Base-by-base conservation (phyloP, 2,888 invertebrate genomes). In the Caenorhabditis auriculariae region DNA sequence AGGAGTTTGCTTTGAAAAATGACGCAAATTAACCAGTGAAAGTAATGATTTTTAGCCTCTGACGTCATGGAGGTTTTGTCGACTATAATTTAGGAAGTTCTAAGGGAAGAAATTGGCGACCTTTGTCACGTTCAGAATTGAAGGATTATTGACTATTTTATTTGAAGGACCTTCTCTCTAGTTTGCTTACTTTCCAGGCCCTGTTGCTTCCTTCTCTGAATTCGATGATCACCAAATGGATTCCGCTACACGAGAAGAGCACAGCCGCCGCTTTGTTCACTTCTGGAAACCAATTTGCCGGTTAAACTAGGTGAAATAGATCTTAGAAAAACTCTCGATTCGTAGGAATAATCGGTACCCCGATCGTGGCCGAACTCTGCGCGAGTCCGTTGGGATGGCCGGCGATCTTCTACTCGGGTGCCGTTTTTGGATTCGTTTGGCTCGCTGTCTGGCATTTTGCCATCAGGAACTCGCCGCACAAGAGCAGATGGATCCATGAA, bases 181-280 rank as follows among this genome's bases (percentile, higher is more conserved):
- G n/a, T n/a, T n/a, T n/a, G n/a, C n/a, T n/a, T 17, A 21, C 27
- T 19, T 41, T 60, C 48, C 41, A 69, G 69, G 74, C 74, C 0
- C 32, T 72, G 37, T 45, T 76, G 32, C 55, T 72, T n/a, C 76
- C 76, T 4, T 54, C 71, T 2, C 32, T 74, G 15, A 74, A 74
- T 48, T 69, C 69, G 12, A 56, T 76, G 53, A 63, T 71, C 9
- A 69, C 68, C n/a, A 61, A 60, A 32, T 76, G 76, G 76, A 67
- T 76, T 41, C 76, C 76, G 17, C 39, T 64, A 3, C 60, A 69
- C 32, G 76, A 76, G 43, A 61, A 72, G 41, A 63, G 66, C 42
- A 59, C 71, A 2, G 76, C 73, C 2, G 71, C 71, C 12, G 58
- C 75, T 1, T 39, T 76, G 3, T 76, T 69, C 60, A 76, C 76